Evolutionary conservation across 2,113 vertebrate genomes (phyloP).

Genomic region (Mellivora capensis): DNA sequence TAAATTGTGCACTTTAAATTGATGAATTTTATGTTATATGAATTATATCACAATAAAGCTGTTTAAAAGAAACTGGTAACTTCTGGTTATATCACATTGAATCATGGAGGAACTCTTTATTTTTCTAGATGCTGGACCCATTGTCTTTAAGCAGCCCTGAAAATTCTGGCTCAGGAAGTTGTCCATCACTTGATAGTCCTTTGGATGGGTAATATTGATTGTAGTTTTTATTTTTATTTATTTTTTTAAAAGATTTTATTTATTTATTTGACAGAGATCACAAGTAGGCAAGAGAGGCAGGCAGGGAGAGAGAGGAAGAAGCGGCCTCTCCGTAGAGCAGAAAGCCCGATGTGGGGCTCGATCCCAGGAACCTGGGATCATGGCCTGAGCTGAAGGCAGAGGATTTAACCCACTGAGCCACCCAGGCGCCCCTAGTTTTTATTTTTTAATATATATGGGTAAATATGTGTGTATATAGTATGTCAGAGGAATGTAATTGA

Average conservation of each 20-base stretch:
- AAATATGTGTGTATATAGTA: background rate
- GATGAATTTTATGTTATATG: slow-evolving; percentile 26
- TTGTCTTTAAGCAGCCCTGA: slow-evolving; percentile 98
- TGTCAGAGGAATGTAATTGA: background rate
- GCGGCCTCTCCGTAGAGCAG: too few relatives aligned
- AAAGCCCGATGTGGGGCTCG: too few relatives aligned
- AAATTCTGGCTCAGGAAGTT: slow-evolving; percentile 99
- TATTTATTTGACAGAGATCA: too few relatives aligned
- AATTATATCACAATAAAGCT: background rate
- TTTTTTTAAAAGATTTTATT: too few relatives aligned
- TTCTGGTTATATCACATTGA: background rate
- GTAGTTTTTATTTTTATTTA: slow-evolving; percentile 35
- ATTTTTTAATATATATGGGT: background rate
- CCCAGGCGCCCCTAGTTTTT: too few relatives aligned
- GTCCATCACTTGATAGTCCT: slow-evolving; percentile 98
- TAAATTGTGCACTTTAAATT: background rate
- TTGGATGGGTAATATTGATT: slow-evolving; percentile 91
- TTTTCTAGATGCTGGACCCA: slow-evolving; percentile 95
- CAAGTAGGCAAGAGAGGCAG: too few relatives aligned
- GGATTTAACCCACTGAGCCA: too few relatives aligned
- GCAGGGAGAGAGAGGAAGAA: too few relatives aligned
- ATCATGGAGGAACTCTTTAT: slow-evolving; percentile 24
- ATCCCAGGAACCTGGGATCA: too few relatives aligned
- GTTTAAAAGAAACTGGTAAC: background rate
- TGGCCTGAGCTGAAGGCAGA: too few relatives aligned